Conservation (phyloP, 1,140 invertebrate species). For the Lordiphosa clarofinis region DNA sequence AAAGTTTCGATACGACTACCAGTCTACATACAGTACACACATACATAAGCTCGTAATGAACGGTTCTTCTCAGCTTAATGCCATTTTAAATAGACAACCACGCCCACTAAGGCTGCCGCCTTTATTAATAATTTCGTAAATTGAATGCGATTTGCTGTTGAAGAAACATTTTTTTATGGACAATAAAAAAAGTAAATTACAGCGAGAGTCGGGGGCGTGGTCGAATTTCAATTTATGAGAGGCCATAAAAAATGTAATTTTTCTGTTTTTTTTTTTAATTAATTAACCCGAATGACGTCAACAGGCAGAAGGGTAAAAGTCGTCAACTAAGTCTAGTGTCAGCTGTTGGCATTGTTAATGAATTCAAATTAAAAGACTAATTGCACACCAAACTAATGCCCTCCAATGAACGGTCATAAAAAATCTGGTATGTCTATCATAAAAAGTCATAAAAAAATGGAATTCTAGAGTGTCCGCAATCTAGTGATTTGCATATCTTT, state of each 20-base stretch:
- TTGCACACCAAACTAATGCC: too few relatives aligned
- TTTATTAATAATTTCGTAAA: slow-evolving; percentile 28
- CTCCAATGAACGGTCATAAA: too few relatives aligned
- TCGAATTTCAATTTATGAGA: slow-evolving; percentile 11
- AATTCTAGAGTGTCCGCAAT: neutral
- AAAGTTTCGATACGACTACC: slow-evolving; percentile 5
- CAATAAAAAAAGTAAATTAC: slow-evolving; percentile 44
- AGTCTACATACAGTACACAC: too few relatives aligned
- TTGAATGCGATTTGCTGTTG: slow-evolving; percentile 34
- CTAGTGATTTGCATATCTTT: too few relatives aligned
- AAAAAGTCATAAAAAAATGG: neutral
- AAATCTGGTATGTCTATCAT: too few relatives aligned
- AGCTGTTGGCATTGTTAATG: slow-evolving; percentile 6
- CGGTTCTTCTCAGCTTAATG: slow-evolving; percentile 41
- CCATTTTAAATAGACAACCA: slow-evolving; percentile 55
- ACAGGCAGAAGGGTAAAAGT: neutral
- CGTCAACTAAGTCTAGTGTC: slow-evolving; percentile 6
- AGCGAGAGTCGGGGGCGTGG: slow-evolving; percentile 5
- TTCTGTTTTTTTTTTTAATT: neutral
- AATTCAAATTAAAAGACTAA: slow-evolving; percentile 1
- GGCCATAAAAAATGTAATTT: too few relatives aligned
- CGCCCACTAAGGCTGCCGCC: slow-evolving; percentile 17
- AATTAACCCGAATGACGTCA: neutral
- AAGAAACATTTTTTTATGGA: slow-evolving; percentile 33
- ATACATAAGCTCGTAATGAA: neutral